Evolutionary conservation across 1,140 invertebrate species (phyloP).

Genomic region (Spodoptera frugiperda): DNA sequence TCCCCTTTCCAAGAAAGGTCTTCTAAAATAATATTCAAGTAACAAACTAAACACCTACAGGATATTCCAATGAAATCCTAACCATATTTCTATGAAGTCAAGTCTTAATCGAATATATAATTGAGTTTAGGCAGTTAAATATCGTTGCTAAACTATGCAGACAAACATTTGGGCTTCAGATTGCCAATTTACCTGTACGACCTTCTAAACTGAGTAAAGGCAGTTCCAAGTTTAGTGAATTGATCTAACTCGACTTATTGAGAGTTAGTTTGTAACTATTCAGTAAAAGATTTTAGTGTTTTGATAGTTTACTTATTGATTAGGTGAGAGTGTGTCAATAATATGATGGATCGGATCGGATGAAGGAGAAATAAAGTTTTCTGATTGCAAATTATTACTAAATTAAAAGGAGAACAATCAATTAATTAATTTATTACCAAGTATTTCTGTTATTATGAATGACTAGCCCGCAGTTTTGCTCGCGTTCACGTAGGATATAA

Average conservation of each 20-base stretch:
- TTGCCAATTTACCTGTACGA: constrained; percentile 29
- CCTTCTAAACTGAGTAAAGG: neutral
- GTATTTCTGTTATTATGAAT: too few relatives aligned
- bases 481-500: too few relatives aligned
- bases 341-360: too few relatives aligned
- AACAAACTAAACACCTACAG: too few relatives aligned
- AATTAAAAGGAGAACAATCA: too few relatives aligned
- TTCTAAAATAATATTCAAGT: too few relatives aligned
- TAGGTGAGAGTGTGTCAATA: too few relatives aligned
- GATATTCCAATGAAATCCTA: too few relatives aligned
- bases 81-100: neutral
- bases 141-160: constrained; percentile 18
- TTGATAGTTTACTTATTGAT: neutral
- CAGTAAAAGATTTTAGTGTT: neutral
- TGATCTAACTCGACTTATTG: constrained; percentile 9
- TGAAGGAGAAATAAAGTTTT: too few relatives aligned
- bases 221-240: constrained; percentile 8
- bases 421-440: too few relatives aligned
- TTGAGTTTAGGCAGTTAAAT: constrained; percentile 4
- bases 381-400: too few relatives aligned
- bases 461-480: too few relatives aligned
- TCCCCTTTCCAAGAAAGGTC: neutral
- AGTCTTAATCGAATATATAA: constrained; percentile 1
- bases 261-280: neutral
- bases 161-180: neutral